These are phyloP conservation scores for Hystrix cristata DNA, from an alignment of 2,113 vertebrate genomes.

Conservation along the genomic window DNA sequence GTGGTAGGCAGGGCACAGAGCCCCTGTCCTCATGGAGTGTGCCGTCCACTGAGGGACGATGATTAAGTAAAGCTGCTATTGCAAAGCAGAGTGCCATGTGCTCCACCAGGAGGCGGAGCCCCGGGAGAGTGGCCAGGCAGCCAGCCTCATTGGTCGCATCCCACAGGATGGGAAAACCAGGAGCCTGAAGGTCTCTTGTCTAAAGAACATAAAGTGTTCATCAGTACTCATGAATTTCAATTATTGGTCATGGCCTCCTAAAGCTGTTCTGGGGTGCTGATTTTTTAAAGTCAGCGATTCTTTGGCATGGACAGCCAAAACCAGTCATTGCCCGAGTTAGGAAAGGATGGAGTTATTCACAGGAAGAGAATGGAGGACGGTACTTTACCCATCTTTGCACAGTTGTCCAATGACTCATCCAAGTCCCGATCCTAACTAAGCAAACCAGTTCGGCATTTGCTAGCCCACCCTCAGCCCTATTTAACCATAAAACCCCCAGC, in stretches of 20 bases:
- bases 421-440: not conserved
- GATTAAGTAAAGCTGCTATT: too few relatives aligned
- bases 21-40: fast-evolving
- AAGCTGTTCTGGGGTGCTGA: not conserved
- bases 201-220: not conserved
- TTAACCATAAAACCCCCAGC: not conserved
- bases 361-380: not conserved
- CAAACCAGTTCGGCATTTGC: not conserved
- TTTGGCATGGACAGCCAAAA: not conserved
- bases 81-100: fast-evolving
- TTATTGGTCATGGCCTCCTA: not conserved
- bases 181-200: not conserved
- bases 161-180: not conserved
- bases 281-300: not conserved
- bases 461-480: fast-evolving
- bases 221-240: not conserved
- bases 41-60: not conserved
- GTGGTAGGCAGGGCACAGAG: fast-evolving
- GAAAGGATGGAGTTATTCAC: not conserved
- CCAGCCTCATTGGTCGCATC: fast-evolving
- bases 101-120: fast-evolving
- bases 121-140: fast-evolving
- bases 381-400: not conserved
- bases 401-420: not conserved
- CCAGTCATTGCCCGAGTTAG: not conserved